Evolutionary conservation across 2,888 invertebrate genomes (phyloP), one percentile per base, ranked within the genome.

Genomic region (Rhyacophila evoluta): DNA sequence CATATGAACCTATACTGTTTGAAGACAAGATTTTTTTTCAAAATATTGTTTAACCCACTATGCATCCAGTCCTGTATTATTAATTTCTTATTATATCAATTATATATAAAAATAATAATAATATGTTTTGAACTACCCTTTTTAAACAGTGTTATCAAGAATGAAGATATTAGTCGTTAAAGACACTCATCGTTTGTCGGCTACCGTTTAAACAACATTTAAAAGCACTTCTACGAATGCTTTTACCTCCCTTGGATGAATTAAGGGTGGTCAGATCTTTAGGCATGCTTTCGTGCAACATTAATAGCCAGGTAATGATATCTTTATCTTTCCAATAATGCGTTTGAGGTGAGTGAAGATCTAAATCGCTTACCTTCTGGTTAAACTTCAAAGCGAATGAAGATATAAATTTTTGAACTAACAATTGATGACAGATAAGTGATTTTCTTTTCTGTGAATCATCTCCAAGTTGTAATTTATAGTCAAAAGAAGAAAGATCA

Each of bases 201-300:
- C 55, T 55, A 55, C 55, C 55, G 55, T 55, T 55, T 55, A 55
- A 55, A 25, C 55, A 55, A 55, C 55, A 19, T 55, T 55, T 55
- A 25, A 55, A 55, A 55, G 55, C 55, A 8, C 25, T 55, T 55
- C 55, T 10, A 55, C 55, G 55, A 55, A 55, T 55, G 10, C 8
- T 1, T 19, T 55, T 55, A 55, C 55, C 55, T 19, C 55, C 55
- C 55, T 55, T 19, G 55, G 19, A 10, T 25, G 25, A 55, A 55
- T 55, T 55, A 55, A 55, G 55, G 55, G 55, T 55, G 55, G 55
- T 19, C 55, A 19, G 29, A 33, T n/a, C n/a, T n/a, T n/a, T n/a
- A n/a, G n/a, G n/a, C n/a, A n/a, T n/a, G n/a, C 29, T 33, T 33
- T 33, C 29, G 6, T 19, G 2, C 2, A 25, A 25, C 10, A 55